These are phyloP conservation scores for Psittacula cyanocephala DNA, from an alignment of 2,113 vertebrate genomes.

Conservation along the genomic window DNA sequence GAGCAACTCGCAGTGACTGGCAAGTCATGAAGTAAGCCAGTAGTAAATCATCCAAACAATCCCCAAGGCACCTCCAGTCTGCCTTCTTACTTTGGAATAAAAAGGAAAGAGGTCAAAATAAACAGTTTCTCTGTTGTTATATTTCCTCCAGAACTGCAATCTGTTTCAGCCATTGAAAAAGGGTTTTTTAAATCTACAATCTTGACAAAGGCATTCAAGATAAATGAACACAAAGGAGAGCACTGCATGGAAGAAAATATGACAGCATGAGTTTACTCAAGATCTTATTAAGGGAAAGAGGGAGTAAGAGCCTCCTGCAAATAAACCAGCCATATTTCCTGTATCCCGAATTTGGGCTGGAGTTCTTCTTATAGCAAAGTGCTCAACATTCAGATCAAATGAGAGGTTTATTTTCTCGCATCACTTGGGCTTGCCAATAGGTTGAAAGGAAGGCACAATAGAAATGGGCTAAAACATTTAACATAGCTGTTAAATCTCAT, in stretches of 20 bases:
- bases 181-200: not conserved
- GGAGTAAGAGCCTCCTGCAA: not conserved
- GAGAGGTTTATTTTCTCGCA: slow-evolving; percentile 69
- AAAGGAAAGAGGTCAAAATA: slow-evolving; percentile 13
- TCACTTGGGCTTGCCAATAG: slow-evolving; percentile 72
- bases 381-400: slow-evolving; percentile 58
- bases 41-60: not conserved
- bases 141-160: not conserved
- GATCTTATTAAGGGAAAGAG: not conserved
- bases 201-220: not conserved
- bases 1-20: not conserved
- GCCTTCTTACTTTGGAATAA: not conserved
- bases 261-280: not conserved
- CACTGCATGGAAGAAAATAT: not conserved
- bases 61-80: not conserved
- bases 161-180: slow-evolving; percentile 13
- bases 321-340: not conserved
- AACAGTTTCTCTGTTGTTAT: not conserved
- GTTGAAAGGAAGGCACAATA: slow-evolving; percentile 75
- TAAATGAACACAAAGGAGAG: not conserved
- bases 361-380: slow-evolving; percentile 34
- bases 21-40: not conserved
- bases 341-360: slow-evolving; percentile 13
- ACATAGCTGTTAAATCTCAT: slow-evolving; percentile 79
- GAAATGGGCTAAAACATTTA: slow-evolving; percentile 71